Evolutionary conservation across 2,888 invertebrate species (phyloP).

Genomic region (Endotricha flammealis): DNA sequence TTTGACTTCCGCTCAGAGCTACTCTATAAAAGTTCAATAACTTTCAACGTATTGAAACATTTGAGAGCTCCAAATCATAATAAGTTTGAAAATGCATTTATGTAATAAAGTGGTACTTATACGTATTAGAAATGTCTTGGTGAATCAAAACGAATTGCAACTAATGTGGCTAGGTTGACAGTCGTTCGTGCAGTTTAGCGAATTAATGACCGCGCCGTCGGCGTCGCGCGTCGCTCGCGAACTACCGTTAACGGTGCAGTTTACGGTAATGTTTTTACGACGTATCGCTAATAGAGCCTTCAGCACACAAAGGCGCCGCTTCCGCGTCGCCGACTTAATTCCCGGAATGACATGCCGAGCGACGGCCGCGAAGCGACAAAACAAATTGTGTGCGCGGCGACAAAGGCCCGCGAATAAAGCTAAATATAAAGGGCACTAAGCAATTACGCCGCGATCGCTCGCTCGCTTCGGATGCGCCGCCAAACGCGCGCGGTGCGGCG

Average conservation of each 20-base stretch:
- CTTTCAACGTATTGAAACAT: too few species aligned
- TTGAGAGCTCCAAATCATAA: too few species aligned
- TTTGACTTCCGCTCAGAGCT: background rate
- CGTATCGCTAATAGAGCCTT: slow-evolving; percentile 11
- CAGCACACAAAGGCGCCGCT: slow-evolving; percentile 8
- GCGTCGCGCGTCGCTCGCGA: background rate
- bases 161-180: too few species aligned
- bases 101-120: too few species aligned
- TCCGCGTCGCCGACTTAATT: slow-evolving; percentile 11
- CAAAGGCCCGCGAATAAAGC: slow-evolving; percentile 23
- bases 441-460: slow-evolving; percentile 33
- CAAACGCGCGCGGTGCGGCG: slow-evolving; percentile 2
- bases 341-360: slow-evolving; percentile 11
- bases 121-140: too few species aligned
- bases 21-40: background rate
- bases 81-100: too few species aligned
- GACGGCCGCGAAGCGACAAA: slow-evolving; percentile 6
- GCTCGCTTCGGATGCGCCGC: slow-evolving; percentile 15
- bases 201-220: background rate
- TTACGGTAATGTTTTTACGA: background rate
- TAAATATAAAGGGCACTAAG: slow-evolving; percentile 32
- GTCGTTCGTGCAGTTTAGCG: too few species aligned
- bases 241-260: background rate
- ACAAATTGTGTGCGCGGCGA: slow-evolving; percentile 10
- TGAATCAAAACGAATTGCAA: too few species aligned